Evolutionary conservation across 2,113 vertebrate species (phyloP).

Genomic region (Pagrus major): DNA sequence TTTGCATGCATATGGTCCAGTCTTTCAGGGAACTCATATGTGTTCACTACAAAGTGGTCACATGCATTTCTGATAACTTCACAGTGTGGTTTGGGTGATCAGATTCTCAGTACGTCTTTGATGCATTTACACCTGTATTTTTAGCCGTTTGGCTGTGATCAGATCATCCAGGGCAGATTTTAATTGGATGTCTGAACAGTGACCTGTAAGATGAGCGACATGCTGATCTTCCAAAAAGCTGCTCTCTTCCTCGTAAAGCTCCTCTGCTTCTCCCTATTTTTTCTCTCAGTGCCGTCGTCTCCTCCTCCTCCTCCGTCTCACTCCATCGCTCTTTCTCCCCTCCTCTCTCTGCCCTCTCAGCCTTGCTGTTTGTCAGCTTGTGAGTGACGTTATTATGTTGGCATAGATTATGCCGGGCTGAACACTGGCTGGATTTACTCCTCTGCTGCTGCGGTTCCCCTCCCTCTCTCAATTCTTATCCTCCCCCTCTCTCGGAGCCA

Average conservation of each 20-base stretch:
- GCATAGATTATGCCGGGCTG: conserved; percentile 38
- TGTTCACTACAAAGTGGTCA: neutral
- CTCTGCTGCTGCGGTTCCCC: conserved; percentile 7
- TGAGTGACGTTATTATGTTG: conserved; percentile 48
- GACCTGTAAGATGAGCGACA: neutral
- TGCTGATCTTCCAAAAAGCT: neutral
- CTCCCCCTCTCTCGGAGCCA: neutral
- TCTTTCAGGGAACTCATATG: neutral
- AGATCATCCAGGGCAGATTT: neutral
- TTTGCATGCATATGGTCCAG: too few relatives aligned
- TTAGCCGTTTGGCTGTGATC: neutral
- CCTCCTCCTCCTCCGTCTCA: conserved; percentile 15
- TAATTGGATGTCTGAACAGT: neutral
- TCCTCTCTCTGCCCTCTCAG: conserved; percentile 9
- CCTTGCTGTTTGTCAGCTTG: conserved; percentile 33
- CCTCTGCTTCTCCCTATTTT: conserved; percentile 3
- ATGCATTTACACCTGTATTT: conserved; percentile 21
- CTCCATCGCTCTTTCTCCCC: conserved; percentile 23
- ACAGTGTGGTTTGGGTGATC: neutral
- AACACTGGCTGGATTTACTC: conserved; percentile 51
- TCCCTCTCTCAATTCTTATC: conserved; percentile 7
- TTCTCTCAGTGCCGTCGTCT: too few relatives aligned
- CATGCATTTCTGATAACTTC: neutral
- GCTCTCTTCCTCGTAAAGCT: neutral
- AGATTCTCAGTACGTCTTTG: neutral